These are phyloP conservation scores for Leucoma salicis DNA, from an alignment of 2,888 invertebrate species.

Conservation along the genomic window DNA sequence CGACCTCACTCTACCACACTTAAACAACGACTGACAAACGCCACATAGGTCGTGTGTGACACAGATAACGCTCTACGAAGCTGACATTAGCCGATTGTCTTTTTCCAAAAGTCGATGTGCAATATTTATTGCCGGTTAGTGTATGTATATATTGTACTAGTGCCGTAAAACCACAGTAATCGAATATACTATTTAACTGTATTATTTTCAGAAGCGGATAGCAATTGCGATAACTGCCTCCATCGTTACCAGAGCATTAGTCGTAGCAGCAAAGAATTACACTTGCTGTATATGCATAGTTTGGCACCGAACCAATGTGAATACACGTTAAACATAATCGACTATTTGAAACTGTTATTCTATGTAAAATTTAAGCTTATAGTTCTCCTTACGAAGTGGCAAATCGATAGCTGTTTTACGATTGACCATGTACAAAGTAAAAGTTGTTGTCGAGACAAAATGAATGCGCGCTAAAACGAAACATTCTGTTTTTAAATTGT, in stretches of 20 bases:
- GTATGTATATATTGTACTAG: too few relatives aligned
- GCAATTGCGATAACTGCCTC: constrained; percentile 41
- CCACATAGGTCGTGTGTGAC: too few relatives aligned
- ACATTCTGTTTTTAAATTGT: constrained; percentile 2
- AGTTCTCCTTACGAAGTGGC: constrained; percentile 46
- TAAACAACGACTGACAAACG: too few relatives aligned
- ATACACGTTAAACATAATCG: constrained; percentile 59
- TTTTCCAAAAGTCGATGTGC: too few relatives aligned
- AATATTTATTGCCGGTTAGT: too few relatives aligned
- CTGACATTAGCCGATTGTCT: too few relatives aligned
- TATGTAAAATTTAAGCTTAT: constrained; percentile 61
- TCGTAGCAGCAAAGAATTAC: constrained; percentile 62
- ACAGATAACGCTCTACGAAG: too few relatives aligned
- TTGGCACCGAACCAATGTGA: constrained; percentile 71
- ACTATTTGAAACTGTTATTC: constrained; percentile 66
- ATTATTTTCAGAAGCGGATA: constrained; percentile 31
- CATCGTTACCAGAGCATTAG: constrained; percentile 62
- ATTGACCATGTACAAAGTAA: constrained; percentile 29
- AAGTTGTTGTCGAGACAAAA: constrained; percentile 17
- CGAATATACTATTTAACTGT: too few relatives aligned
- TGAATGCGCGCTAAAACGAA: constrained; percentile 3
- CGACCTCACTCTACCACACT: too few relatives aligned
- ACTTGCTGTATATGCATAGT: constrained; percentile 60
- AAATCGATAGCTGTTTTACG: constrained; percentile 43
- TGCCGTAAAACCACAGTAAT: too few relatives aligned